Conservation (phyloP, 2,113 vertebrate genomes). For the Labeo rohita region DNA sequence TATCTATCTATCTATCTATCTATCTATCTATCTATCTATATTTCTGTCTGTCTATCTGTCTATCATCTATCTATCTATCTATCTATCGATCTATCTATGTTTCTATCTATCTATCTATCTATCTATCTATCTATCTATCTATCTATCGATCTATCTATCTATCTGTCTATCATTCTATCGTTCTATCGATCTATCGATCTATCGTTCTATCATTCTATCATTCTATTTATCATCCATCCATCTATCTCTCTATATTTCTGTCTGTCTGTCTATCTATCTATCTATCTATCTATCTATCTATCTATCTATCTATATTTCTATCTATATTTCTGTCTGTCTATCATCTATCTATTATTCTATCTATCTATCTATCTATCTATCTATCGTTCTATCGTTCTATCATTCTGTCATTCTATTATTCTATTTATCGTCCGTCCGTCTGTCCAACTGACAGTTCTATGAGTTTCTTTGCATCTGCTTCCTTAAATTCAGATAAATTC, state of each 20-base stretch:
- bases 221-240: background rate
- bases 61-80: background rate
- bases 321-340: background rate
- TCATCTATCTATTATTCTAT: background rate
- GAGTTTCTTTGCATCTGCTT: no score
- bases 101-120: background rate
- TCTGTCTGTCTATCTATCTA: no score
- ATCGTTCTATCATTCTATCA: background rate
- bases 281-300: background rate
- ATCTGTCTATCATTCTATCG: background rate
- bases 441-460: no score
- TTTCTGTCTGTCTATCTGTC: no score
- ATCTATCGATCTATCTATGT: background rate
- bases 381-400: no score
- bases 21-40: background rate
- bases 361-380: no score
- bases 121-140: background rate
- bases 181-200: no score
- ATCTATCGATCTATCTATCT: background rate
- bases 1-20: background rate
- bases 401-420: no score
- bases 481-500: no score
- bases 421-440: no score
- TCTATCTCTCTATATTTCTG: no score
- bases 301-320: no score